These are phyloP conservation scores for Bicyclus anynana DNA, from an alignment of 1,140 invertebrate genomes.

Conservation along the genomic window DNA sequence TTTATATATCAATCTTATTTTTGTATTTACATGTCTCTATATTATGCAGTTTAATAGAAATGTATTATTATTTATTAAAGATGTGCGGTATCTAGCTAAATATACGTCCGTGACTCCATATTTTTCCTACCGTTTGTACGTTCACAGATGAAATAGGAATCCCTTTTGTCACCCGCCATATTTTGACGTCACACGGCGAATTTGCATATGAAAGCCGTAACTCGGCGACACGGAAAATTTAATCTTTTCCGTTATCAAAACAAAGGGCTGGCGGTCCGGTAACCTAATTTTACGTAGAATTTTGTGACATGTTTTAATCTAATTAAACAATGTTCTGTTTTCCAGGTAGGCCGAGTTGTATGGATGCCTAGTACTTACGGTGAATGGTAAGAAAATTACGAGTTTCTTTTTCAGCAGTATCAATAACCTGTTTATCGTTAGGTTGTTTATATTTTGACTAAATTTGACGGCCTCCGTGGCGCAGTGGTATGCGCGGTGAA, in stretches of 20 bases:
- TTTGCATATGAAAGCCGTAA: slow-evolving; percentile 69
- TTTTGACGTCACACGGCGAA: slow-evolving; percentile 25
- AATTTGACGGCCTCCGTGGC: no score
- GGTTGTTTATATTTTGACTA: no score
- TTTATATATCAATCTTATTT: no score
- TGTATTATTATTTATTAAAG: no score
- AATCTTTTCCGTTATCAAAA: slow-evolving; percentile 64
- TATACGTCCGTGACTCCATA: no score
- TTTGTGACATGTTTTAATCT: slow-evolving; percentile 29
- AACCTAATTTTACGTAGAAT: slow-evolving; percentile 51
- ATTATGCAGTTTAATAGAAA: no score
- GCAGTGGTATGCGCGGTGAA: no score
- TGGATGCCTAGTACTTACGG: background rate
- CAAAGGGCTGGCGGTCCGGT: slow-evolving; percentile 41
- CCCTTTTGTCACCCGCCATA: slow-evolving; percentile 15
- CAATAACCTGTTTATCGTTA: no score
- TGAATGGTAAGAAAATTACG: background rate
- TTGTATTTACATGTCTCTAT: no score
- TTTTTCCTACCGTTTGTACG: slow-evolving; percentile 8
- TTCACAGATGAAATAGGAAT: slow-evolving; percentile 15
- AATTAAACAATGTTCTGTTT: slow-evolving; percentile 41
- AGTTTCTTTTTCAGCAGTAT: background rate
- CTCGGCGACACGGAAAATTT: slow-evolving; percentile 63
- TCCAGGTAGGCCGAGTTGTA: slow-evolving; percentile 34
- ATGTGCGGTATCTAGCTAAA: no score